Evolutionary conservation across 2,888 invertebrate genomes (phyloP), one percentile per base, ranked within the genome.

Genomic region (Hesperia comma): DNA sequence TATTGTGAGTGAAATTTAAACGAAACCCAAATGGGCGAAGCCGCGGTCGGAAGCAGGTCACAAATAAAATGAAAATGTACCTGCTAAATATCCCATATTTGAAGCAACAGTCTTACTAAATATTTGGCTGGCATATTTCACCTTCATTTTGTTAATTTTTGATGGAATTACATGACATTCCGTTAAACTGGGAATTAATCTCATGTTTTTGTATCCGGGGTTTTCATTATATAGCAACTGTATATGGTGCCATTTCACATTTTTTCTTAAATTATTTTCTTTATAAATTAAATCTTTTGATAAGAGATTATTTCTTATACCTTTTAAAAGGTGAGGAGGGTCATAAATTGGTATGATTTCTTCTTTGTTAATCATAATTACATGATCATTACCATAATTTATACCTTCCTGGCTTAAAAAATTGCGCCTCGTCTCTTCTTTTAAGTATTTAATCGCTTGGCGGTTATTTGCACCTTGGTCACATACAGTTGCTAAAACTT

Each of bases 121-220:
- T 37, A 37, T 37, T 37, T 37, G 40, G 40, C 40, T 37, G 40
- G 40, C 10, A 37, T 37, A 37, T 37, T 37, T 37, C 6, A 37
- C 40, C 10, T n/a, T n/a, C n/a, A n/a, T n/a, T n/a, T n/a, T n/a
- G n/a, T n/a, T n/a, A n/a, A n/a, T n/a, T n/a, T n/a, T 37, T 37
- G 6, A 37, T 37, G 70, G 70, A n/a, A 69, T 43, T 0, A 72
- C 63, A 17, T 77, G 78, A 17, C 55, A 46, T 21, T 76, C 76
- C 0, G 76, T 74, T 51, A 79, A n/a, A n/a, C n/a, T n/a, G n/a
- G n/a, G n/a, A n/a, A n/a, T n/a, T n/a, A n/a, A n/a, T n/a, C n/a
- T n/a, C n/a, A n/a, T n/a, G n/a, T n/a, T n/a, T n/a, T n/a, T n/a
- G n/a, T n/a, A n/a, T n/a, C n/a, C n/a, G n/a, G n/a, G n/a, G n/a